Conservation (phyloP, 2,113 vertebrate genomes). For the Pyxicephalus adspersus region DNA sequence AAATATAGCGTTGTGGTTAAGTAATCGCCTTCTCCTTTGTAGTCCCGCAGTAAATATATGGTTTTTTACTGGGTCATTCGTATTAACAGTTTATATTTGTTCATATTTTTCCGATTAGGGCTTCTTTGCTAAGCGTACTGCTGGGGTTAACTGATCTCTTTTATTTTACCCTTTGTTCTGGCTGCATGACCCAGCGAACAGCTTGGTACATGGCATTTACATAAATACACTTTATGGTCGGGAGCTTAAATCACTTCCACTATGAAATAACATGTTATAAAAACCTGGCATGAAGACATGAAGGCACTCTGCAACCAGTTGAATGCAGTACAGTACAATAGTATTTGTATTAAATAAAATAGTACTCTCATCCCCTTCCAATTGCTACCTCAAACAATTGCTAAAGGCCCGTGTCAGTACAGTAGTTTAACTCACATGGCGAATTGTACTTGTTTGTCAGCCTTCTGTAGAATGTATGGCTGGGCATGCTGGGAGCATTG, state of each 20-base stretch:
- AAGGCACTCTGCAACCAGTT: slow-evolving; percentile 19
- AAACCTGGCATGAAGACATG: slow-evolving; percentile 28
- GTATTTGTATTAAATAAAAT: slow-evolving; percentile 56
- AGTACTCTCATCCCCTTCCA: slow-evolving; percentile 52
- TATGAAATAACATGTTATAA: slow-evolving; percentile 47
- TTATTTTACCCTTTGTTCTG: neutral
- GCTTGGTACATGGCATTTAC: slow-evolving; percentile 36
- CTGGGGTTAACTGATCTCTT: slow-evolving; percentile 5
- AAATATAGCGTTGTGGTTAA: too few species aligned
- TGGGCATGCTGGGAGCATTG: neutral
- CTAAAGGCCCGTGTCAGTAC: slow-evolving; percentile 53
- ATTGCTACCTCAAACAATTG: slow-evolving; percentile 56
- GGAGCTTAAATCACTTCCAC: slow-evolving; percentile 56
- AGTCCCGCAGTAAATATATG: too few species aligned
- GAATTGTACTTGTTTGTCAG: accelerated
- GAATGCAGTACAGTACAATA: slow-evolving; percentile 46
- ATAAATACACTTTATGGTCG: slow-evolving; percentile 59
- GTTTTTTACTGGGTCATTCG: neutral
- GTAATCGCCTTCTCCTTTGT: too few species aligned
- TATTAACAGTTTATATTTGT: neutral
- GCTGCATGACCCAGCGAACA: neutral
- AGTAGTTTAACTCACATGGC: slow-evolving; percentile 33
- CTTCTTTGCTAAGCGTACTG: neutral
- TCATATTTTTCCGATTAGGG: too few species aligned
- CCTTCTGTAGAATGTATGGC: neutral